phyloP scores from a whole-genome alignment of 2,113 vertebrate species.

The Aspiorhynchus laticeps region DNA sequence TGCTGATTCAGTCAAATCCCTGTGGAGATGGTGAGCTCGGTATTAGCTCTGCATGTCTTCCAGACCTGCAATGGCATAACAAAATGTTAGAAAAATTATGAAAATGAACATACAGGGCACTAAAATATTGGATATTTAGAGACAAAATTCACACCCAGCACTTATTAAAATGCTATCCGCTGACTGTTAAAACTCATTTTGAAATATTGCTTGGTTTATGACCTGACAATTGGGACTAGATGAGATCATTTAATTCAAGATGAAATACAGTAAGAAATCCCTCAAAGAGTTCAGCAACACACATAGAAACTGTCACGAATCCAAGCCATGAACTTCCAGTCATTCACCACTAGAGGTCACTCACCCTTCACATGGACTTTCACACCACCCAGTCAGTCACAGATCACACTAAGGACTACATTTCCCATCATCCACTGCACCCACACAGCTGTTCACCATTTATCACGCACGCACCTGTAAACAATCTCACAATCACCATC shows the following conservation, averaged over 20 bases:
- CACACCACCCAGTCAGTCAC: too few species aligned
- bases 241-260: background rate
- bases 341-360: too few species aligned
- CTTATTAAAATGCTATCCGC: background rate
- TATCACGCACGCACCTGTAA: too few species aligned
- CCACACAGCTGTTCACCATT: too few species aligned
- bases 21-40: background rate
- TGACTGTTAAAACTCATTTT: background rate
- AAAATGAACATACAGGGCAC: background rate
- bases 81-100: background rate
- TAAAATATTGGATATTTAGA: background rate
- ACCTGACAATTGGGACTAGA: background rate
- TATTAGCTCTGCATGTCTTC: constrained; percentile 6
- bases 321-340: too few species aligned
- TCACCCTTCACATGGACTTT: too few species aligned
- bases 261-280: background rate
- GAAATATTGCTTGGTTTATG: background rate
- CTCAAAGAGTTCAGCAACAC: background rate
- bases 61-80: background rate
- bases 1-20: constrained; percentile 31
- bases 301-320: too few species aligned
- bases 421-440: too few species aligned
- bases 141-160: background rate
- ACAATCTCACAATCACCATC: too few species aligned
- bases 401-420: too few species aligned